Evolutionary conservation across 2,113 vertebrate genomes (phyloP).

Genomic region (Tringa solitaria): DNA sequence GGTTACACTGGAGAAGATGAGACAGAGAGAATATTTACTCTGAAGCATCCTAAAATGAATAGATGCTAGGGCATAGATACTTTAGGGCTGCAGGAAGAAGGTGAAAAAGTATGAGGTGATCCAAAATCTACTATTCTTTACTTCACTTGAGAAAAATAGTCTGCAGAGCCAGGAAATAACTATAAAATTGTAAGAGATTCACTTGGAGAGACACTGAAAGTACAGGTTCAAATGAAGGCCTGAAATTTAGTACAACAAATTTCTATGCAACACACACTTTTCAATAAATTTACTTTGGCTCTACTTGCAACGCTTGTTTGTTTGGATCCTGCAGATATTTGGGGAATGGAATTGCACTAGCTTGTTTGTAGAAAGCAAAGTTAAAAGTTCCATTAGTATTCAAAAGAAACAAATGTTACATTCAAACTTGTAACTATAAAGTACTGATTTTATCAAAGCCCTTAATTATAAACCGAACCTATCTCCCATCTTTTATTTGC

Average conservation of each 20-base stretch:
- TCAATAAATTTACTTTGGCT: not conserved
- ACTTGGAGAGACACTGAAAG: not conserved
- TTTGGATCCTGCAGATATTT: not conserved
- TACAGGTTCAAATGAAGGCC: not conserved
- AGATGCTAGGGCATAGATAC: not conserved
- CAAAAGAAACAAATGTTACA: not conserved
- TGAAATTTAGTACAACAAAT: not conserved
- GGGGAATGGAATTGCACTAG: not conserved
- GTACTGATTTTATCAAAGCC: not conserved
- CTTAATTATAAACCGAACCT: not conserved
- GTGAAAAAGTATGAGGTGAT: not conserved
- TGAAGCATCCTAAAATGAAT: not conserved
- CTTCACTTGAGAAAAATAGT: not conserved
- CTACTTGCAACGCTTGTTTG: not conserved
- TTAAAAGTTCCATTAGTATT: not conserved
- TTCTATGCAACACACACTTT: not conserved
- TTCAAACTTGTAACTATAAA: not conserved
- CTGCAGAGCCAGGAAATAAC: not conserved
- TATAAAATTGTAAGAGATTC: not conserved
- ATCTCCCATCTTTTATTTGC: not conserved
- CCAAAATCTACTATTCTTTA: not conserved
- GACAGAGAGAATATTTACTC: not conserved
- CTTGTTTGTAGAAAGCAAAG: not conserved
- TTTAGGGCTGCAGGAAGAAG: not conserved
- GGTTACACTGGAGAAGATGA: not conserved